Evolutionary conservation across 2,113 vertebrate species (phyloP), one percentile per base, ranked within the genome.

Genomic region (Cottus gobio): DNA sequence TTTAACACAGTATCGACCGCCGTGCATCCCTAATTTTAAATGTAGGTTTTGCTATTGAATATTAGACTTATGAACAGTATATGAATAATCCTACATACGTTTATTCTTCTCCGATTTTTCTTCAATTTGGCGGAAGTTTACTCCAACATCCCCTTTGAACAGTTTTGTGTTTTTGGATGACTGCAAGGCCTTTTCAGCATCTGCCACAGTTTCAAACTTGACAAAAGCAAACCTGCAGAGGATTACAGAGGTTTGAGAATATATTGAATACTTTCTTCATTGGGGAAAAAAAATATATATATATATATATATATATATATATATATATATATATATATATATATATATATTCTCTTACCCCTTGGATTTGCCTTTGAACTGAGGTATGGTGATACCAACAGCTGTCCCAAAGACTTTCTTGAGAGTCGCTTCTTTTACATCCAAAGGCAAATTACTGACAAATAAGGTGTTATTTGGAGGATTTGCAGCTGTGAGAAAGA

Each of bases 371-470:
- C 96, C 96, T 44, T 95, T 93, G 68, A 67, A 95, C 68, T 96
- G 93, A 74, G 96, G 96, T 67, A 98, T 85, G 68, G 78, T 96
- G 91, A 98, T 94, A 2, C 91, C 85, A 13, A 96, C 89, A 1
- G 97, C 96, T 66, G 96, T 97, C 76, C 95, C 94, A 80, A 98
- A 99, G 7, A 96, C 58, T 54, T 94, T 95, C 85, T 96, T 96
- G 0, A 99, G 94, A 8, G 89, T 78, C 2, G 93, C 94, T 85
- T 97, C 95, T 58, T 92, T 96, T 1, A 95, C 94, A 22, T 82
- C 93, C 0, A 92, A 95, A 0, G 97, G 86, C 20, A 98, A 90
- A 70, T 97, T 98, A 87, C 95, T 96, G 73, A 98, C 95, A 81
- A 97, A 93, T 11, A 99, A 90, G 0, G 93, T 95, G 82, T 96